Base-by-base conservation (phyloP, 2,797 vertebrate species). In the Onychomys torridus region DNA sequence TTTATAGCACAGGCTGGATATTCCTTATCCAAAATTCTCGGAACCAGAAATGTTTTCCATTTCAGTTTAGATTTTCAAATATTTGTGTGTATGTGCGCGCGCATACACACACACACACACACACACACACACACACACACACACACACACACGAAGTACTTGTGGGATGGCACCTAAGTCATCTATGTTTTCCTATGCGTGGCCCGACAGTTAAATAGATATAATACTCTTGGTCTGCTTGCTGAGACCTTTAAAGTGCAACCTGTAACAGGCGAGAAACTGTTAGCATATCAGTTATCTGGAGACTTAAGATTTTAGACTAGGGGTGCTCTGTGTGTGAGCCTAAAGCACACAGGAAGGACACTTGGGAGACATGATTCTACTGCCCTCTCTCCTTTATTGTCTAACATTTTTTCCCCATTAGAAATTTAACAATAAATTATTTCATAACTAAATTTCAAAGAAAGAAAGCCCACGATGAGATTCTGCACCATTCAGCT, bases 401-500 rank as follows among this genome's bases (percentile, higher is more conserved):
- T 34, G 76, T 21, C 11, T 92, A 27, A 84, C 23, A 1, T 78
- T 37, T 34, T 83, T 88, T 25, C 83, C 52, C 77, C 57, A 86
- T 77, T 34, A 88, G 76, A 34, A 95, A 95, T 94, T 94, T 78
- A 85, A 19, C 69, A 91, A 90, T 79, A 12, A 93, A 94, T 37
- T 79, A 85, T 83, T 94, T 63, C 32, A 78, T 69, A 88, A 78
- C 14, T 84, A 89, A 17, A 43, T 97, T 96, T 90, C 71, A 95
- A 96, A 92, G 59, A 92, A 91, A 93, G 40, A 89, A 89, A 96
- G 78, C 12, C 29, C 29, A 73, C 34, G 82, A 73, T 59, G 5
- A 79, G 57, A 90, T 90, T 93, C 86, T 90, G 52, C 37, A 85
- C n/a, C 69, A 82, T 6, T 87, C 93, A 96, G 90, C 93, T 37